These are phyloP conservation scores for Eupithecia tripunctaria DNA, from an alignment of 2,888 invertebrate genomes.

Conservation along the genomic window DNA sequence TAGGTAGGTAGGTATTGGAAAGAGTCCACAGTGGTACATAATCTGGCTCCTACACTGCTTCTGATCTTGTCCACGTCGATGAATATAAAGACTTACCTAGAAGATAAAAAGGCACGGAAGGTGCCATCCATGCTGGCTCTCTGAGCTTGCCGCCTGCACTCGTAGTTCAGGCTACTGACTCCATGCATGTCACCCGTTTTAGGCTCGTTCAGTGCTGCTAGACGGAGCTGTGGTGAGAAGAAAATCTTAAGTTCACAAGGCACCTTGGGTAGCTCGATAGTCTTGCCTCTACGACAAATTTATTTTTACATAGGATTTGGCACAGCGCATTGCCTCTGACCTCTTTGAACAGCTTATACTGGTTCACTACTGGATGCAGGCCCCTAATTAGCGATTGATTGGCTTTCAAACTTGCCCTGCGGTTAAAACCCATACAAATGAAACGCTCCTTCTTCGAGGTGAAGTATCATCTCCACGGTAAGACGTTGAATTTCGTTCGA, in stretches of 20 bases:
- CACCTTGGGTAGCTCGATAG: background rate
- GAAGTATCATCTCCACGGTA: too few relatives aligned
- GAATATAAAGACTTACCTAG: slow-evolving; percentile 80
- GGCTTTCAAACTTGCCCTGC: background rate
- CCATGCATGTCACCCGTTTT: slow-evolving; percentile 96
- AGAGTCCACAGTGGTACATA: background rate
- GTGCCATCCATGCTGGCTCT: slow-evolving; percentile 94
- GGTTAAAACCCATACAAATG: background rate
- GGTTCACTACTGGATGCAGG: too few relatives aligned
- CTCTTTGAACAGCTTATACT: too few relatives aligned
- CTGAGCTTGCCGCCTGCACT: slow-evolving; percentile 96
- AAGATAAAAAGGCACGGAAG: slow-evolving; percentile 96
- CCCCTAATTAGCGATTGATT: too few relatives aligned
- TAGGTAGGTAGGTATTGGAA: background rate
- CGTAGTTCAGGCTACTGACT: slow-evolving; percentile 95
- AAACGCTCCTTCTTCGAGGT: background rate
- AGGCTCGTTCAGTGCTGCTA: slow-evolving; percentile 97
- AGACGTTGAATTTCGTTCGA: too few relatives aligned
- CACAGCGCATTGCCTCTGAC: background rate
- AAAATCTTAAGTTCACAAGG: background rate
- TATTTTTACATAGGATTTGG: background rate
- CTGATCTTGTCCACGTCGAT: background rate
- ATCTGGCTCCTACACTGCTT: background rate
- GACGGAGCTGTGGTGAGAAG: slow-evolving; percentile 87
- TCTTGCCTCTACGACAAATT: background rate